Percentiles rank a stretch among this genome's conserved stretches.
Conservation (phyloP, 2,888 invertebrate species). For the Cosmopolites sordidus region DNA sequence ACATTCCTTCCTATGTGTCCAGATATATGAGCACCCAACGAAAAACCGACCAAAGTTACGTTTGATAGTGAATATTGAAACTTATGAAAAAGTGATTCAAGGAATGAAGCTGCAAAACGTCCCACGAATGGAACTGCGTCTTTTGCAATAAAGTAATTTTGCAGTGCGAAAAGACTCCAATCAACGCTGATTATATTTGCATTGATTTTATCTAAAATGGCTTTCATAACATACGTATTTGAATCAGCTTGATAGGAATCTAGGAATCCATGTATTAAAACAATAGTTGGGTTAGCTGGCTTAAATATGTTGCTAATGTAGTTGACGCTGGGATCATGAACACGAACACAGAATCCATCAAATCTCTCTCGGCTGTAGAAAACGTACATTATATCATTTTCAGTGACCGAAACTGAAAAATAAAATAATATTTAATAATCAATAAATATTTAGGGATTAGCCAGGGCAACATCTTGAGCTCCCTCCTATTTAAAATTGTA, state of each 20-base stretch:
- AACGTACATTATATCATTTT: slow-evolving; percentile 14
- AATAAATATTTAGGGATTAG: too few relatives aligned
- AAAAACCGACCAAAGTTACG: slow-evolving; percentile 23
- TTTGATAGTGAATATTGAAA: slow-evolving; percentile 12
- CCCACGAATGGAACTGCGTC: slow-evolving; percentile 16
- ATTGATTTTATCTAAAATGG: slow-evolving; percentile 18
- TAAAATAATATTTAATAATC: background rate
- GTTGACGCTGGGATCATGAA: slow-evolving; percentile 6
- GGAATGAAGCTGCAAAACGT: slow-evolving; percentile 9
- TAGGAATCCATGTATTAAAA: slow-evolving; percentile 21
- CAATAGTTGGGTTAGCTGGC: slow-evolving; percentile 13
- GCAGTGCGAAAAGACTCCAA: slow-evolving; percentile 15
- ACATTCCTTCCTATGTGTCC: slow-evolving; percentile 19
- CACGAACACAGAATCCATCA: slow-evolving; percentile 6
- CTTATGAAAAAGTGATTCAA: slow-evolving; percentile 3
- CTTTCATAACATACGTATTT: slow-evolving; percentile 17
- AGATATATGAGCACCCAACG: slow-evolving; percentile 22
- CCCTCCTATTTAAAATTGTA: too few relatives aligned
- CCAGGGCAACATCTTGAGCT: too few relatives aligned
- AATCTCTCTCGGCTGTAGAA: slow-evolving; percentile 14
- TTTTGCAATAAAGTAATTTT: slow-evolving; percentile 9
- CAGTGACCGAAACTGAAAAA: background rate
- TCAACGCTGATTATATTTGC: slow-evolving; percentile 23
- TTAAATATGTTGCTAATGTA: slow-evolving; percentile 12
- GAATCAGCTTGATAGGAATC: slow-evolving; percentile 18